Base-by-base conservation (phyloP, 2,888 invertebrate species). In the Brachyptera putata region DNA sequence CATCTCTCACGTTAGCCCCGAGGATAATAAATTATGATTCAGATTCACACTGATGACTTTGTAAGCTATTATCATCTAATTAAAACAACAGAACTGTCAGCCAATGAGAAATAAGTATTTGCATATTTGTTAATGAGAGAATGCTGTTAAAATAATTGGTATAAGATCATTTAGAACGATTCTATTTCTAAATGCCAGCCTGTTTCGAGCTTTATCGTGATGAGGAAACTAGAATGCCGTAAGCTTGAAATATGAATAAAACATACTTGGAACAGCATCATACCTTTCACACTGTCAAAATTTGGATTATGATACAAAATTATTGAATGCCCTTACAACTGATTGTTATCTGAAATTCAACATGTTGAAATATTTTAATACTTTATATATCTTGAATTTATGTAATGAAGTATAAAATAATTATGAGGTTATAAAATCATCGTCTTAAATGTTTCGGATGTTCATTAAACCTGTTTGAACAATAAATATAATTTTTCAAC, bases 41-140 rank as follows among this genome's bases (percentile, higher is more conserved):
- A 53, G 53, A 36, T 53, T 53, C 53, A 36, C 53, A 22, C 18
- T 53, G 36, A 36, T 21, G 53, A 18, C 53, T 53, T 18, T 36
- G 36, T 53, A 53, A 53, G 53, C 36, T 53, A 53, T 53, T 53
- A 53, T 53, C 53, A 34, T 53, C 34, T 36, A 53, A 53, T 53
- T 53, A 53, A 53, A 53, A 53, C 53, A 53, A 53, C 53, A 53
- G 18, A 53, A 53, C 53, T 53, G 53, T 53, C 53, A 53, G 53
- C 53, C 53, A 53, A 53, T 53, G 53, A 13, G 53, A 53, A 53
- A 30, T 22, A 30, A 34, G 21, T 22, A 53, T 53, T 53, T 53
- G 53, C 53, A 53, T 53, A 53, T 53, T n/a, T 53, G 53, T 53
- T 53, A 53, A 53, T 53, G 53, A 53, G 53, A 16, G 34, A 30